A percentile compares a stretch with the other conserved stretches of the same genome.
phyloP scores from a whole-genome alignment of 1,140 invertebrate genomes.

The Mylabris phalerata region DNA sequence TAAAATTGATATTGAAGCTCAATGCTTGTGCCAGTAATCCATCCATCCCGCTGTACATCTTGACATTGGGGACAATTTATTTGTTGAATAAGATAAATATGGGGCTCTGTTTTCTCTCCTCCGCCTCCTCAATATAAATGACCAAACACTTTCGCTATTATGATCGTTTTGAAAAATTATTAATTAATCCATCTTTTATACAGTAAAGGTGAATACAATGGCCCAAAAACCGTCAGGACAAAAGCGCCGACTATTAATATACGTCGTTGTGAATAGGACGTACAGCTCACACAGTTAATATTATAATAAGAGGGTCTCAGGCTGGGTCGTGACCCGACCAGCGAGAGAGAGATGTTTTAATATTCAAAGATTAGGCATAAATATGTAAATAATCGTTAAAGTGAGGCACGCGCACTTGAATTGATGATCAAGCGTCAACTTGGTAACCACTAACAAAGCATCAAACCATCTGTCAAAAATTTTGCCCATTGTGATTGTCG shows the following conservation, averaged over 20 bases:
- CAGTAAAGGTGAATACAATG: conserved; percentile 6
- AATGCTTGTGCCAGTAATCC: no score
- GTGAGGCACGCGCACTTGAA: conserved; percentile 15
- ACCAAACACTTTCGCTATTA: no score
- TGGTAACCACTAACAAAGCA: conserved; percentile 15
- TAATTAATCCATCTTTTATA: conserved; percentile 15
- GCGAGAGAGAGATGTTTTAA: conserved; percentile 11
- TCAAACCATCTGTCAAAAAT: background rate
- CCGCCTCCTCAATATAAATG: no score
- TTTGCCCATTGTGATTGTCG: no score
- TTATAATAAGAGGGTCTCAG: conserved; percentile 2
- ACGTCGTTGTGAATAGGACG: conserved; percentile 2
- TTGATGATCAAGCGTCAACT: conserved; percentile 15
- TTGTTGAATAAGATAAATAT: no score
- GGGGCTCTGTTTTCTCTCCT: no score
- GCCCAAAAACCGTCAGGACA: background rate
- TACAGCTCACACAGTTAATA: conserved; percentile 2
- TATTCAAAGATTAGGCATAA: conserved; percentile 18
- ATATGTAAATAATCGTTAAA: conserved; percentile 19
- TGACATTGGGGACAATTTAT: no score
- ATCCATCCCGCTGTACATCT: no score
- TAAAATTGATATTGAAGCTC: no score
- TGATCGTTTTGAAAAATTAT: conserved; percentile 10
- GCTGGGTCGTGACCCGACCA: conserved; percentile 2
- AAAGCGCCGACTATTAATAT: conserved; percentile 7